phyloP scores from a whole-genome alignment of 2,113 vertebrate genomes.

The Gnathonemus longibarbis region DNA sequence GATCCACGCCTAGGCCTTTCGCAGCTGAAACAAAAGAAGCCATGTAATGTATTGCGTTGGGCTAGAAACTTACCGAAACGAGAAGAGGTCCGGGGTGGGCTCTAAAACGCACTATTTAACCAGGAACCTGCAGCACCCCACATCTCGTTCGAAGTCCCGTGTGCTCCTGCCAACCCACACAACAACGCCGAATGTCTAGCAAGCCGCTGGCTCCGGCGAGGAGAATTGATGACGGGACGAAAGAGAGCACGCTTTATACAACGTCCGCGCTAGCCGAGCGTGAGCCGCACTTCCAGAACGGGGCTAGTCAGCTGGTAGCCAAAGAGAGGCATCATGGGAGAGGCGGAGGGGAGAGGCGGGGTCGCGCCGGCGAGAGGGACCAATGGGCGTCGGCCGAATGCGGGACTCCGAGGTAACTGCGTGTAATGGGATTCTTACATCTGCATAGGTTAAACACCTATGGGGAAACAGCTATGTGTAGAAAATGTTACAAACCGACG shows the following conservation, averaged over 20 bases:
- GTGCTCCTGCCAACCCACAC: not conserved
- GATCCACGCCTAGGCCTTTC: conserved; percentile 34
- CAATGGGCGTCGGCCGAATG: not conserved
- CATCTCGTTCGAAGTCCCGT: conserved; percentile 30
- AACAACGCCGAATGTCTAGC: not conserved
- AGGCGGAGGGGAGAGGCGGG: not conserved
- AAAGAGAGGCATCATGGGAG: conserved; percentile 45
- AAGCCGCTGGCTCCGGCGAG: not conserved
- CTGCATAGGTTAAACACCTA: not conserved
- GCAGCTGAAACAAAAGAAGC: conserved; percentile 40
- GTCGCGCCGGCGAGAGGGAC: not conserved
- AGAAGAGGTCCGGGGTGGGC: conserved; percentile 26
- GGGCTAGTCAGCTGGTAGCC: conserved; percentile 37
- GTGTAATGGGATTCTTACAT: not conserved
- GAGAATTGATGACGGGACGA: conserved; percentile 7
- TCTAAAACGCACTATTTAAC: conserved; percentile 36
- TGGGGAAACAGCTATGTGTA: not conserved
- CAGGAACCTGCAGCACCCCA: conserved; percentile 24
- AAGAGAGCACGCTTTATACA: not conserved
- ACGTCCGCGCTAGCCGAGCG: conserved; percentile 16
- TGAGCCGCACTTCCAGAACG: conserved; percentile 22
- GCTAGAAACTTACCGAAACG: conserved; percentile 57
- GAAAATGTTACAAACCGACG: not conserved
- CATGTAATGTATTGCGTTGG: conserved; percentile 26
- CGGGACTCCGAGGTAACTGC: not conserved